These are phyloP conservation scores for Anarrhichthys ocellatus DNA, from an alignment of 2,113 vertebrate species.

Conservation along the genomic window DNA sequence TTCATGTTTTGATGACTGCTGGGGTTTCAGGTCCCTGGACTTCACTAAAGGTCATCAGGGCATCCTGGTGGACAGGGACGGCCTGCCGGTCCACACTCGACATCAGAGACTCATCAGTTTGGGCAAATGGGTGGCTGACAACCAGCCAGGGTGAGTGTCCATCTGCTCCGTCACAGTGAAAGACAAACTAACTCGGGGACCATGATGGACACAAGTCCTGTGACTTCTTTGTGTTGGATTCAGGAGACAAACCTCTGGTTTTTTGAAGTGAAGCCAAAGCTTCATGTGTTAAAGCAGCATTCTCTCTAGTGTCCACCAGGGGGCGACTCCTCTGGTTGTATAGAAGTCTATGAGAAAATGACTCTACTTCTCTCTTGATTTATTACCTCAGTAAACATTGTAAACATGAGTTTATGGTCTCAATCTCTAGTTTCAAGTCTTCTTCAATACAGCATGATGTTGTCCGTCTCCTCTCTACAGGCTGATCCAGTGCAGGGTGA, in stretches of 20 bases:
- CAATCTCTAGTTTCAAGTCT: no score
- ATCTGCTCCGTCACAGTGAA: background rate
- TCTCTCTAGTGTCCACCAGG: background rate
- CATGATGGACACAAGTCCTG: no score
- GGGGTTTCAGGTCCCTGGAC: conserved; percentile 90
- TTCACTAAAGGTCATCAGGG: conserved; percentile 98
- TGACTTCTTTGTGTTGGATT: no score
- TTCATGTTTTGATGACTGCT: background rate
- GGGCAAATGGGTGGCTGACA: conserved; percentile 97
- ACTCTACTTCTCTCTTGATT: no score
- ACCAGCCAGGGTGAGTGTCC: conserved; percentile 88
- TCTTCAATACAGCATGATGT: no score
- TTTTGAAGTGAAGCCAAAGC: no score
- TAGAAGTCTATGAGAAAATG: no score
- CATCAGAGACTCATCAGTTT: conserved; percentile 91
- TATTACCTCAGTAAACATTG: no score
- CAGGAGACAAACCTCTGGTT: no score
- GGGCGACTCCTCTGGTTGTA: background rate
- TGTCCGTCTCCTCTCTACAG: conserved; percentile 74
- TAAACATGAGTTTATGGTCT: no score
- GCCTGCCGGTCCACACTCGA: conserved; percentile 87
- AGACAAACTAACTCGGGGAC: background rate
- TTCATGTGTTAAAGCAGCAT: no score
- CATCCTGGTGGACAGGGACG: conserved; percentile 91
- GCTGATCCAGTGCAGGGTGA: conserved; percentile 91